phyloP scores from a whole-genome alignment of 64 coral and sea anemone genomes.

The Pocillopora damicornis region DNA sequence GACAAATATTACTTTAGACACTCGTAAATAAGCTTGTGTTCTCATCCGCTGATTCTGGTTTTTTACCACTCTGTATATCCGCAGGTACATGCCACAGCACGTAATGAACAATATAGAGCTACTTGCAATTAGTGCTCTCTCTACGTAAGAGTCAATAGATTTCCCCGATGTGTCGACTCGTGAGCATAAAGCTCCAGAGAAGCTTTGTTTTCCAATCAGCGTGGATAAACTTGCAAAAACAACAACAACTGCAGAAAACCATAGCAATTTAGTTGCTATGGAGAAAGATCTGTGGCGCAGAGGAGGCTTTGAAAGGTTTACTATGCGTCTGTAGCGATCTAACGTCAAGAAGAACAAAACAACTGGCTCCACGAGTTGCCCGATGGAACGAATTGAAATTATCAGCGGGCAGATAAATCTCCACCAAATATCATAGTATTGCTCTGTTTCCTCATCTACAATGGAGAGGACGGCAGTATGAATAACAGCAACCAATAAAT shows the following conservation, averaged over 20 bases:
- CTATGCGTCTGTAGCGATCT: conserved; percentile 18
- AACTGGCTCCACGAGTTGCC: neutral
- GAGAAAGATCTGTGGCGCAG: neutral
- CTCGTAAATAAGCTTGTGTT: neutral
- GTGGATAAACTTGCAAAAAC: neutral
- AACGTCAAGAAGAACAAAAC: conserved; percentile 13
- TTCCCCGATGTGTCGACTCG: neutral
- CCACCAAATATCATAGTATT: neutral
- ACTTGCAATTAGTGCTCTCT: neutral
- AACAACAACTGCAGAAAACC: neutral
- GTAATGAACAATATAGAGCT: neutral
- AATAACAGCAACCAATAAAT: neutral
- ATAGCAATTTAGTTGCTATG: neutral
- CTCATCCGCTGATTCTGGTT: neutral
- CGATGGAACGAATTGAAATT: conserved; percentile 9
- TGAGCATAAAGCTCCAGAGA: neutral
- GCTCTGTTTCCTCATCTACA: neutral
- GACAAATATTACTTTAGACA: conserved; percentile 12
- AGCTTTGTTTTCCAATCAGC: neutral
- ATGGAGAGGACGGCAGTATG: neutral
- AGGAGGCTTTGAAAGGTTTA: neutral
- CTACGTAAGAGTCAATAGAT: neutral
- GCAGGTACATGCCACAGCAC: conserved; percentile 1
- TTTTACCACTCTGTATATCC: conserved; percentile 25
- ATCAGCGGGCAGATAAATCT: neutral